Evolutionary conservation across 2,113 vertebrate genomes (phyloP).

Genomic region (Nyctereutes procyonoides): DNA sequence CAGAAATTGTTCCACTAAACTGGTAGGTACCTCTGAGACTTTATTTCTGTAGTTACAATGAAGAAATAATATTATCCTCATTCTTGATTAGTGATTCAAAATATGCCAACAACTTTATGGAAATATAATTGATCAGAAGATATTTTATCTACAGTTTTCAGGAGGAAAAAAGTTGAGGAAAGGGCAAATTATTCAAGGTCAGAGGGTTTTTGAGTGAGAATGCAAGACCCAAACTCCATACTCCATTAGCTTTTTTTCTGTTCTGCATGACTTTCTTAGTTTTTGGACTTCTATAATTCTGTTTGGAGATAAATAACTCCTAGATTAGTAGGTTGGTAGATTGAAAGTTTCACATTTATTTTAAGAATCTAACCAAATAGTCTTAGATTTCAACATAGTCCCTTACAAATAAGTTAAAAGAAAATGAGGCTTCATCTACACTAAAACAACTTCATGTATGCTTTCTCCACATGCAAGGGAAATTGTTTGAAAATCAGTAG

Average conservation of each 20-base stretch:
- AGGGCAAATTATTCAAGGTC: neutral
- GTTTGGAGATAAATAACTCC: neutral
- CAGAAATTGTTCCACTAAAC: neutral
- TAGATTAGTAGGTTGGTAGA: neutral
- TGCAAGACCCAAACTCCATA: neutral
- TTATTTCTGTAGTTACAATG: neutral
- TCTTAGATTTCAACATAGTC: neutral
- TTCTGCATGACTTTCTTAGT: neutral
- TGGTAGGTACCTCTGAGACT: neutral
- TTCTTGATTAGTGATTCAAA: neutral
- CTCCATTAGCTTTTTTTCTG: neutral
- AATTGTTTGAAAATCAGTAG: slow-evolving; percentile 33
- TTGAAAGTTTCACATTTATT: neutral
- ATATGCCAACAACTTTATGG: neutral
- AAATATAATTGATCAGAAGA: neutral
- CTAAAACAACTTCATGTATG: neutral
- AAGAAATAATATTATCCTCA: neutral
- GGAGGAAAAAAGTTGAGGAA: neutral
- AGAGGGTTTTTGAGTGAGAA: neutral
- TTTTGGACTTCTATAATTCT: neutral
- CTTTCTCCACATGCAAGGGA: neutral
- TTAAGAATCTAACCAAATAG: neutral
- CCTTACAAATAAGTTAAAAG: neutral
- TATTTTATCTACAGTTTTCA: neutral
- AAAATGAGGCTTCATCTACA: neutral